Evolutionary conservation across 1,140 invertebrate species (phyloP).

Genomic region (Chironomus striatipennis): DNA sequence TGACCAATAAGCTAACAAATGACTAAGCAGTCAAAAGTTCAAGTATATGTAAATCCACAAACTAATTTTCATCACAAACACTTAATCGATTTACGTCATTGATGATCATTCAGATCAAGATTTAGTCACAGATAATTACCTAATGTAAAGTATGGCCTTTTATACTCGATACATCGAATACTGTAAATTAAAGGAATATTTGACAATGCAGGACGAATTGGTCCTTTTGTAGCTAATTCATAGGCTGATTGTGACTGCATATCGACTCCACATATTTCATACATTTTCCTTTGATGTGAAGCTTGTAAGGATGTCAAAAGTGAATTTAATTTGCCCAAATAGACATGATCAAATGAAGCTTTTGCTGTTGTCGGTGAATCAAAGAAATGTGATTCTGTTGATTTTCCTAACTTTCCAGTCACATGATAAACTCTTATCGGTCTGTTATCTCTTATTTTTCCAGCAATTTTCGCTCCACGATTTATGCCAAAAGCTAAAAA

Average conservation of each 20-base stretch:
- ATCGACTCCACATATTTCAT: conserved; percentile 65
- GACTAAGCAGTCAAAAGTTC: conserved; percentile 27
- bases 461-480: conserved; percentile 46
- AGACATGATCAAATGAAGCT: conserved; percentile 61
- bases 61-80: no score
- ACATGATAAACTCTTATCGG: conserved; percentile 63
- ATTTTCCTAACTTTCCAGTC: conserved; percentile 66
- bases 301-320: conserved; percentile 68
- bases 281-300: conserved; percentile 73
- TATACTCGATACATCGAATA: conserved; percentile 75
- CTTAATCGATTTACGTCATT: no score
- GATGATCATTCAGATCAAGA: no score
- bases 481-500: conserved; percentile 62
- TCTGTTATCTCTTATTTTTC: conserved; percentile 46
- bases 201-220: conserved; percentile 59
- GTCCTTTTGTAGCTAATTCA: conserved; percentile 71
- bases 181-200: conserved; percentile 74
- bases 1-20: neutral
- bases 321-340: conserved; percentile 53
- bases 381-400: conserved; percentile 64
- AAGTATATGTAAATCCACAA: no score
- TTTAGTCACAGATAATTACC: conserved; percentile 44
- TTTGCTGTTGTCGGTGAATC: conserved; percentile 64
- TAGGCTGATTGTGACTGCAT: conserved; percentile 79
- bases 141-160: conserved; percentile 75